A percentile compares a stretch with the other conserved stretches of the same genome.
Evolutionary conservation across 2,113 vertebrate species (phyloP).

Genomic region (Lathamus discolor): DNA sequence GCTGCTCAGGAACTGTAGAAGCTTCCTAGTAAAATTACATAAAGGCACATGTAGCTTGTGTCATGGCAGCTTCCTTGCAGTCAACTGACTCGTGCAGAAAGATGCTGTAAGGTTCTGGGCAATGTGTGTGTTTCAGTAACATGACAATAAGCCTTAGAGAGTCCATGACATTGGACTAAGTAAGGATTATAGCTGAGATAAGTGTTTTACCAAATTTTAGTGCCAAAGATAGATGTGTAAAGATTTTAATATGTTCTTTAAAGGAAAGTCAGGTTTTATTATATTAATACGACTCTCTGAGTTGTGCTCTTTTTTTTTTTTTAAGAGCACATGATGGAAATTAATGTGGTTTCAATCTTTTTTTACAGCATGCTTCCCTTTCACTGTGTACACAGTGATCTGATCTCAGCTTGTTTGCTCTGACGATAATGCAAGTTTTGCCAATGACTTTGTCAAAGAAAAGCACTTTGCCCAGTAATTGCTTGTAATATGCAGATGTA

Average conservation of each 20-base stretch:
- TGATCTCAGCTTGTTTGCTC: conserved; percentile 30
- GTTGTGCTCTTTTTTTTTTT: neutral
- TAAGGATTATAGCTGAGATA: conserved; percentile 9
- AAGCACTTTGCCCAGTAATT: conserved; percentile 41
- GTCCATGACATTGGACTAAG: neutral
- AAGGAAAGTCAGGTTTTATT: conserved; percentile 27
- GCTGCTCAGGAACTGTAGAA: neutral
- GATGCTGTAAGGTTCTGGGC: neutral
- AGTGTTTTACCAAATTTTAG: conserved; percentile 15
- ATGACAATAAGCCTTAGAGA: neutral
- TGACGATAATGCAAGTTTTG: conserved; percentile 25
- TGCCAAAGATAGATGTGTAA: neutral
- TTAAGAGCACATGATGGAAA: neutral
- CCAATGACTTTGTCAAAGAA: conserved; percentile 42
- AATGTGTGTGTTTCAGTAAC: conserved; percentile 6
- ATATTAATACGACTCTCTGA: neutral
- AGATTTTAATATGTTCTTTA: neutral
- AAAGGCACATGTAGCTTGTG: neutral
- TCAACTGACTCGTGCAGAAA: neutral
- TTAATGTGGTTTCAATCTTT: neutral
- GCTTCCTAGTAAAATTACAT: neutral
- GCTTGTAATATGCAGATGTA: conserved; percentile 45
- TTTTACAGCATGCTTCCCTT: neutral
- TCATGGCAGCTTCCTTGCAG: neutral
- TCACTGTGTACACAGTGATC: neutral